Evolutionary conservation across 1,140 invertebrate species (phyloP), one percentile per base, ranked within the genome.

Genomic region (Temnothorax longispinosus): DNA sequence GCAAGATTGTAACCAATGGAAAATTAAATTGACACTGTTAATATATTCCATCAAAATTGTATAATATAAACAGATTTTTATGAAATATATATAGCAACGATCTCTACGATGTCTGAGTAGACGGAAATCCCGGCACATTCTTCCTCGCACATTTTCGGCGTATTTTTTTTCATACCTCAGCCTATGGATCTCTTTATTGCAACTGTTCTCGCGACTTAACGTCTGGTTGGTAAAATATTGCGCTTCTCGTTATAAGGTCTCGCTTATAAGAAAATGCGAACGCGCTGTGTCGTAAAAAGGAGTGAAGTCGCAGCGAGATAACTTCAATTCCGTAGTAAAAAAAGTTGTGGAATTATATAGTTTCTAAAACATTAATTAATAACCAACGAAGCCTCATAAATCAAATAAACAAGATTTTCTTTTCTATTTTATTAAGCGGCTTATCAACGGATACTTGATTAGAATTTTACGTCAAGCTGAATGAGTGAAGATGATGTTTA

Each of bases 231-330:
- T 84, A 56, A 84, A 75, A 84, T 84, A 84, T 84, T 84, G 72
- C 80, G 41, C 47, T 84, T 75, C 54, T 75, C 80, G 56, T 84
- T 84, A 50, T 82, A 84, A 84, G 54, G n/a, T 84, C 44, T 60
- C 54, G 18, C n/a, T 50, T 75, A 75, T 60, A 84, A 84, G 80
- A 82, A 82, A 82, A 75, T 64, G 38, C 52, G 41, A 82, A 82
- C 32, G 13, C 80, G 15, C 38, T 11, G 5, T 27, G 41, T 41
- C 41, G 41, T 75, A 84, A 84, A 74, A 62, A 60, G 32, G n/a
- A 6, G 3, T 56, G 15, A 81, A 32, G 13, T 60, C 69, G 15
- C 41, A 35, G 38, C 38, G 18, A 74, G 41, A 74, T 50, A 52
- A 67, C 15, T 35, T n/a, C 21, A 18, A 75, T 84, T 38, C 44